phyloP scores from a whole-genome alignment of 2,888 invertebrate genomes.

The Tiliacea citrago region DNA sequence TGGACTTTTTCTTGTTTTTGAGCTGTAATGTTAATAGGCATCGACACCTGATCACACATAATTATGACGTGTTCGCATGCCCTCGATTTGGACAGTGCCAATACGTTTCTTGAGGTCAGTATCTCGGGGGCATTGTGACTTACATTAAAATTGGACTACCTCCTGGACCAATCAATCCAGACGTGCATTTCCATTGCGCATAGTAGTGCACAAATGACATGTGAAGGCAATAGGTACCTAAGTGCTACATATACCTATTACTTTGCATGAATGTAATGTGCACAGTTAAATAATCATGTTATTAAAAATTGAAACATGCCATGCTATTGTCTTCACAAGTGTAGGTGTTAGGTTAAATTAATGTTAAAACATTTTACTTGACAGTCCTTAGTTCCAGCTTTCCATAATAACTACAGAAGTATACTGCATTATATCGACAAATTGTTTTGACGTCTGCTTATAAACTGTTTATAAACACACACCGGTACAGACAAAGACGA shows the following conservation, averaged over 20 bases:
- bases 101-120: not conserved
- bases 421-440: constrained; percentile 18
- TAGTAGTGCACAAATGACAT: not conserved
- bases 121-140: not conserved
- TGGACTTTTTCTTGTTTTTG: not conserved
- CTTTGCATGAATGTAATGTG: constrained; percentile 6
- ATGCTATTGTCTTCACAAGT: constrained; percentile 53
- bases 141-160: not conserved
- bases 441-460: constrained; percentile 19
- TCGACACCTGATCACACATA: constrained; percentile 18
- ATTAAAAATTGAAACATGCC: constrained; percentile 42
- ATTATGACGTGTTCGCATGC: not conserved
- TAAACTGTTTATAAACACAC: not conserved
- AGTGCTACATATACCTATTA: not conserved
- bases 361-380: constrained; percentile 42
- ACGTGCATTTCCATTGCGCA: not conserved
- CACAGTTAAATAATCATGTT: constrained; percentile 37
- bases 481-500: not conserved
- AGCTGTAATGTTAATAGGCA: not conserved
- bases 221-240: not conserved
- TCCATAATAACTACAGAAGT: constrained; percentile 34
- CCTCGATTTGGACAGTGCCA: constrained; percentile 29
- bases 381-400: constrained; percentile 15
- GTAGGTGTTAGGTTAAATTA: not conserved
- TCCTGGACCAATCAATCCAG: not conserved